Evolutionary conservation across 2,888 invertebrate genomes (phyloP), one percentile per base, ranked within the genome.

Genomic region (Pseudoips prasinana): DNA sequence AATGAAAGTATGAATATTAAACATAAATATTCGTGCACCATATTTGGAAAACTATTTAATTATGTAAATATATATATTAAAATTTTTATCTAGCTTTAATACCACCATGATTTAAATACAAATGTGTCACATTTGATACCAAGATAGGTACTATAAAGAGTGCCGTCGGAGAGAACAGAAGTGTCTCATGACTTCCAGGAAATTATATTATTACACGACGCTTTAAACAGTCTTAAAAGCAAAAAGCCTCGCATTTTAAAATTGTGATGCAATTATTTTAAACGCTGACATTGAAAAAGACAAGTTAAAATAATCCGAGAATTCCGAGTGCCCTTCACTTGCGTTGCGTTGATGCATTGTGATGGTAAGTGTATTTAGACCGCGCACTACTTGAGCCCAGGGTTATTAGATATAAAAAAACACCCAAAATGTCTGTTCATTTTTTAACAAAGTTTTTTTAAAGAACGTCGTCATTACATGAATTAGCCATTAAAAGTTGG

Each of bases 241-340:
- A 79, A 80, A n/a, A 80, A 82, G 80, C 65, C 71, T 78, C 78
- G 75, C 84, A 77, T 84, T 86, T 86, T 73, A 84, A 86, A 87
- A 84, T 81, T 85, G 87, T 88, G 87, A 87, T 86, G 87, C 85
- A 88, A 88, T 88, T 87, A 88, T 87, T 87, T 87, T 88, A 87
- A 88, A 86, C 76, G 84, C 74, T 84, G 87, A 87, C 87, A 88
- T 87, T 88, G 87, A 88, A 88, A 87, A 84, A 76, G 85, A 85
- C 86, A 86, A 85, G 81, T 83, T 81, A 74, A 85, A 87, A 86
- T 87, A 86, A 87, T 87, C 84, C 82, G 76, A 84, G 85, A 83
- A 84, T 79, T 78, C 82, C 75, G 62, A 73, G 75, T 68, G 84
- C 87, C 87, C 87, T 87, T 87, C 87, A 84, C 87, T 86, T 72